Percentiles rank a stretch among this genome's conserved stretches.
Conservation (phyloP, 1,140 invertebrate genomes). For the Cataglyphis hispanica region DNA sequence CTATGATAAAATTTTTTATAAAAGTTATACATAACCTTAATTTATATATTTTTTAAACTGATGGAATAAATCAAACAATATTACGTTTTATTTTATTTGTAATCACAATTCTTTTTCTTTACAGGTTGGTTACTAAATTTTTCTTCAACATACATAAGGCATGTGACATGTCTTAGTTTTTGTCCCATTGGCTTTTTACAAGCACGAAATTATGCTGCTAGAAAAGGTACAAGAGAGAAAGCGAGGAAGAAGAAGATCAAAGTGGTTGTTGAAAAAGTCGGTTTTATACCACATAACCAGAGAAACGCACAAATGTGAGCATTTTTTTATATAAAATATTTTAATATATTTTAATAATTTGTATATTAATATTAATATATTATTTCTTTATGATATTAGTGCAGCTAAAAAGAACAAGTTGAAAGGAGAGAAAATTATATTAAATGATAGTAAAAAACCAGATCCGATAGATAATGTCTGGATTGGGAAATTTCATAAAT, state of each 20-base stretch:
- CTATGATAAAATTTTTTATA: not conserved
- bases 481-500: conserved; percentile 88
- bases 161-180: conserved; percentile 27
- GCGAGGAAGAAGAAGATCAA: conserved; percentile 91
- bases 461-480: conserved; percentile 89
- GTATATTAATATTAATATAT: not conserved
- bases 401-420: not conserved
- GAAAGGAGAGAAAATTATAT: not conserved
- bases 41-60: not conserved
- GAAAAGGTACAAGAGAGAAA: conserved; percentile 92
- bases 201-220: conserved; percentile 88
- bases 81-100: not conserved
- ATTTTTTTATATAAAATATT: conserved; percentile 32
- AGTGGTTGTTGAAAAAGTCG: conserved; percentile 90
- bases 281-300: conserved; percentile 89
- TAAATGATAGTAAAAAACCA: not conserved
- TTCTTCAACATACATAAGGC: conserved; percentile 26
- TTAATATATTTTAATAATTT: conserved; percentile 51
- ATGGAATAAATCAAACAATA: not conserved
- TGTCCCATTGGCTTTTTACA: conserved; percentile 74
- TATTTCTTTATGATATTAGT: not conserved
- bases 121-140: conserved; percentile 63
- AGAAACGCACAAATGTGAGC: conserved; percentile 84
- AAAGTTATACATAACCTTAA: conserved; percentile 10
- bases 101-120: not conserved